Base-by-base conservation (phyloP, 2,888 invertebrate species). In the Zootermopsis nevadensis region DNA sequence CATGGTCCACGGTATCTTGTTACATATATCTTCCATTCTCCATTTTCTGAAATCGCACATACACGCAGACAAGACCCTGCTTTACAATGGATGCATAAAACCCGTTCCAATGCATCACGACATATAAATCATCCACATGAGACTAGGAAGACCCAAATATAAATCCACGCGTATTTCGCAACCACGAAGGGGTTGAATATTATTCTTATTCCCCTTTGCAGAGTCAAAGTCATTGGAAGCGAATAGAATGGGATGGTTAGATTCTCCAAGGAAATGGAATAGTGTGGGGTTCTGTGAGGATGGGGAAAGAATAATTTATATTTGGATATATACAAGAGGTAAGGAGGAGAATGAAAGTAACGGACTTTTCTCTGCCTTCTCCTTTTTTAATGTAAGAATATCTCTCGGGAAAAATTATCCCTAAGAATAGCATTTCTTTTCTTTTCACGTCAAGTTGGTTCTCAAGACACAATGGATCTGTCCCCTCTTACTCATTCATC, bases 191-290 rank as follows among this genome's bases (percentile, higher is more conserved):
- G 33, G 69, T 69, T 69, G 33, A 69, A 33, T 30, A 60, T 60
- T n/a, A n/a, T n/a, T n/a, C 12, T n/a, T 24, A 15, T 69, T 19
- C 8, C 69, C 33, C 33, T 31, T 22, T 69, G 0, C 69, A 69
- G 31, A 69, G 69, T 69, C 69, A n/a, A 30, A 69, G 31, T 69
- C 69, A 33, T 33, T 69, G 69, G 69, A 31, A 69, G 15, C 69
- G 33, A 69, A 69, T 69, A 33, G 33, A 30, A 69, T 60, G 60
- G n/a, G 60, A 60, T 7, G 2, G 60, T 60, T 60, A 60, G 60
- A 27, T 60, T 60, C 60, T 60, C 60, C 60, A 60, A 60, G 60
- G 60, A 60, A 60, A 60, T 60, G 15, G 60, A 60, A 60, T 60
- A n/a, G n/a, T 27, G 27, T 60, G 60, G 6, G 27, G 0, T 27